Evolutionary conservation across 2,797 vertebrate genomes (phyloP), one percentile per base, ranked within the genome.

Genomic region (Pithecia hirsuta): DNA sequence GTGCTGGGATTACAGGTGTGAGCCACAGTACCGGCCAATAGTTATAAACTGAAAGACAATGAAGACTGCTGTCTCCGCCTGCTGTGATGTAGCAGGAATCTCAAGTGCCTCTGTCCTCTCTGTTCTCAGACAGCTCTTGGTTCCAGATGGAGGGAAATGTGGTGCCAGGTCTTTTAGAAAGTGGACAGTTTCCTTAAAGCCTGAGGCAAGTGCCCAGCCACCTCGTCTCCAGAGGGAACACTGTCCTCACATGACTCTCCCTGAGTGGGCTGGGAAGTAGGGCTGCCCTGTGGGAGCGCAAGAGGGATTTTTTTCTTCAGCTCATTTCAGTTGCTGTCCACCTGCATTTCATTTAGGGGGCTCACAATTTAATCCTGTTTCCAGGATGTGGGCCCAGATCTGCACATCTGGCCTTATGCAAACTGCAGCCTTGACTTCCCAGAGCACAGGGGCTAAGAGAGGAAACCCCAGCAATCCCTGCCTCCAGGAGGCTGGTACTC

Each of bases 211-310:
- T 46, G 7, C 33, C 57, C 11, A 30, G 76, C 14, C 10, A 0
- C 7, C 22, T 36, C 26, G 12, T 17, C 41, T 46, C 44, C 12
- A 4, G 76, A 50, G 64, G 22, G 52, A 10, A 44, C 39, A 14
- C 74, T 2, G 7, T 8, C 80, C 19, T 17, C 74, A 20, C 46
- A 0, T 4, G 4, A 0, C 10, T 10, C 9, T 2, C 36, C n/a
- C 50, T 11, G 4, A 28, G 13, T 2, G 24, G 28, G 10, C 39
- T 7, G 39, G 67, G 41, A 46, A 46, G 44, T 1, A 44, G 36
- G 75, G 17, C 67, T 36, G 14, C 75, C 50, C 33, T 3, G 13
- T 0, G 0, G 22, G 33, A 28, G 15, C 64, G 7, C 2, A 13
- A 19, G 11, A 20, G n/a, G 61, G 6, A 0, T 2, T 33, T 78